Evolutionary conservation across 1,140 invertebrate species (phyloP), one percentile per base, ranked within the genome.

Genomic region (Neuroterus valhalla): DNA sequence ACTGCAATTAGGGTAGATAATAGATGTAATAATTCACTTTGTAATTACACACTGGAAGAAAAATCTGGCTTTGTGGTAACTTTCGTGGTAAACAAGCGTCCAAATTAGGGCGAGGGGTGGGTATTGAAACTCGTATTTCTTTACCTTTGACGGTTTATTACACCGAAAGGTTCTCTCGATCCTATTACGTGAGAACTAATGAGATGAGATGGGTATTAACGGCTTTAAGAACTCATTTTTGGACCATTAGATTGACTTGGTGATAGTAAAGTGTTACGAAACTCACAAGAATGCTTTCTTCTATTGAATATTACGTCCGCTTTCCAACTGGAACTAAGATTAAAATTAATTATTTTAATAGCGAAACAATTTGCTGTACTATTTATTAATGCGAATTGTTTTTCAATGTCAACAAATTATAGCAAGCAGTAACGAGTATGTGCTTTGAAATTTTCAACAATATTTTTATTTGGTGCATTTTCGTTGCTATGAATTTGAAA

Each of bases 101-200:
- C 26, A 62, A 62, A 62, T 55, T 23, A 26, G 19, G n/a, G 52
- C 23, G 55, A 62, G 14, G 55, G 55, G 55, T 62, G 26, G 55
- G 31, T 62, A 31, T 62, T 15, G 55, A 62, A 62, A 38, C 55
- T 62, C 55, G 55, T 62, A 62, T 62, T 62, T 62, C 55, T 62
- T 62, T 31, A 62, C 5, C 55, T 62, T 31, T 23, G 52, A 26
- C 11, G 55, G 23, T 38, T 38, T 62, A 62, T 62, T 55, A 55
- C n/a, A 62, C 55, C 23, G 26, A 62, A 62, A 48, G n/a, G 46
- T 48, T 48, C 46, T 48, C 3, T n/a, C 46, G 23, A 62, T 62
- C 55, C 55, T 31, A 62, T 62, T 62, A 26, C 23, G 31, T 23
- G 23, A 14, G 55, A 62, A 31, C 55, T 62, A 62, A 62, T 62